These are phyloP conservation scores for Gasteruption jaculator DNA, from an alignment of 2,888 invertebrate genomes.

Conservation along the genomic window DNA sequence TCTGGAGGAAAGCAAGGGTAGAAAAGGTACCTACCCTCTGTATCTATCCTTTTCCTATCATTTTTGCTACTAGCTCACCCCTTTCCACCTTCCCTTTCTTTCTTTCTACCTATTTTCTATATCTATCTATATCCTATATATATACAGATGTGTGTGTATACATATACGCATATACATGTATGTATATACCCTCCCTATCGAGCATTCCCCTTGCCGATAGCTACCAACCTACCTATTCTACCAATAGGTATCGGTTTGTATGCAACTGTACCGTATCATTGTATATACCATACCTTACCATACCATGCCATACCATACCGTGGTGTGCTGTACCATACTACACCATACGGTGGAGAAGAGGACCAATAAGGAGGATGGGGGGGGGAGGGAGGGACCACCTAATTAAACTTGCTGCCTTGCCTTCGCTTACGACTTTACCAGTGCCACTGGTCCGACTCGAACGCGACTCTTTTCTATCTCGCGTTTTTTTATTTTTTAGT, in stretches of 20 bases:
- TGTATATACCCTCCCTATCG: constrained; percentile 9
- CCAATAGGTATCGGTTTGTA: constrained; percentile 34
- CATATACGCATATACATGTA: not conserved
- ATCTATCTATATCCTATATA: constrained; percentile 4
- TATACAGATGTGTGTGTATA: constrained; percentile 4
- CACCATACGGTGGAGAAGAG: too few relatives aligned
- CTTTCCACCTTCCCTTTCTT: not conserved
- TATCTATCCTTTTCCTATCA: constrained; percentile 14
- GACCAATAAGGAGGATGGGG: too few relatives aligned
- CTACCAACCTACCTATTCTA: too few relatives aligned
- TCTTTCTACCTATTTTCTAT: not conserved
- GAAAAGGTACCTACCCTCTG: too few relatives aligned
- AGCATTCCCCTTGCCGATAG: constrained; percentile 25
- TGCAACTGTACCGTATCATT: constrained; percentile 21
- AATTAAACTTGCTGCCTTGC: constrained; percentile 37
- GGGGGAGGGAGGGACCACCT: constrained; percentile 37
- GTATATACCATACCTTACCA: too few relatives aligned
- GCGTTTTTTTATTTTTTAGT: too few relatives aligned
- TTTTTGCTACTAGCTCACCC: not conserved
- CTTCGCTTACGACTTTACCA: too few relatives aligned
- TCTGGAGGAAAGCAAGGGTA: too few relatives aligned
- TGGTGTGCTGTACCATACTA: too few relatives aligned
- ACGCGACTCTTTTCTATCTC: too few relatives aligned
- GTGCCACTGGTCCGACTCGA: too few relatives aligned
- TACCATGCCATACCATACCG: too few relatives aligned